phyloP scores from a whole-genome alignment of 2,797 vertebrate genomes.

The Lutjanus campechanus region DNA sequence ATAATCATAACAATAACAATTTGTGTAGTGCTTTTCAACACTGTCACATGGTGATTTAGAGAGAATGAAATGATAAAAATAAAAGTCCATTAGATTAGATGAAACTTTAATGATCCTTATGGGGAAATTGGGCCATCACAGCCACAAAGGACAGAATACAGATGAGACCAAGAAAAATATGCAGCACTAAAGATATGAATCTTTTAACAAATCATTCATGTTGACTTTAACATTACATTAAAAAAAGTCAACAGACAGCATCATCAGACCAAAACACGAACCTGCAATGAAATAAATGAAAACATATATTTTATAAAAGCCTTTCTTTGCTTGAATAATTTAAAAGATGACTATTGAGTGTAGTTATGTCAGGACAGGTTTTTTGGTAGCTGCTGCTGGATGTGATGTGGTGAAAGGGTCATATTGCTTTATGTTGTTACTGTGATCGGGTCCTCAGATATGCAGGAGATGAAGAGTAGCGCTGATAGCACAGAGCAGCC shows the following conservation, averaged over 20 bases:
- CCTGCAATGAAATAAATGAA: not conserved
- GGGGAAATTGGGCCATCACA: slow-evolving; percentile 52
- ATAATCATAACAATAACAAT: slow-evolving; percentile 32
- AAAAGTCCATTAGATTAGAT: slow-evolving; percentile 50
- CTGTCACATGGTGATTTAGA: slow-evolving; percentile 22
- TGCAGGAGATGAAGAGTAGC: slow-evolving; percentile 51
- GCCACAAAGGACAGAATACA: slow-evolving; percentile 32
- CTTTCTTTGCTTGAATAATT: not conserved
- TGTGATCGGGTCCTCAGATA: slow-evolving; percentile 55
- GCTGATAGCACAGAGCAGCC: slow-evolving; percentile 56
- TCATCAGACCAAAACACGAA: not conserved
- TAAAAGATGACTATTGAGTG: not conserved
- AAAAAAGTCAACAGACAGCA: slow-evolving; percentile 4
- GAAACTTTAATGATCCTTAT: slow-evolving; percentile 54
- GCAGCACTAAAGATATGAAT: slow-evolving; percentile 21
- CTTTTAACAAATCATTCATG: slow-evolving; percentile 24
- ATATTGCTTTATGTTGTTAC: slow-evolving; percentile 48
- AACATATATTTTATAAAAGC: not conserved
- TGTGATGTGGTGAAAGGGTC: slow-evolving; percentile 42
- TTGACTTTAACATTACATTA: slow-evolving; percentile 15
- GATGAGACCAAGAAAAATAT: slow-evolving; percentile 39
- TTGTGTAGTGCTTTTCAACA: slow-evolving; percentile 19
- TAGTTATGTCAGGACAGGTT: slow-evolving; percentile 12
- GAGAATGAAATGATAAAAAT: slow-evolving; percentile 49
- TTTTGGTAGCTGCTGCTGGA: slow-evolving; percentile 20